These are phyloP conservation scores for Polypedilum pembai DNA, from an alignment of 1,140 invertebrate genomes.

Conservation along the genomic window DNA sequence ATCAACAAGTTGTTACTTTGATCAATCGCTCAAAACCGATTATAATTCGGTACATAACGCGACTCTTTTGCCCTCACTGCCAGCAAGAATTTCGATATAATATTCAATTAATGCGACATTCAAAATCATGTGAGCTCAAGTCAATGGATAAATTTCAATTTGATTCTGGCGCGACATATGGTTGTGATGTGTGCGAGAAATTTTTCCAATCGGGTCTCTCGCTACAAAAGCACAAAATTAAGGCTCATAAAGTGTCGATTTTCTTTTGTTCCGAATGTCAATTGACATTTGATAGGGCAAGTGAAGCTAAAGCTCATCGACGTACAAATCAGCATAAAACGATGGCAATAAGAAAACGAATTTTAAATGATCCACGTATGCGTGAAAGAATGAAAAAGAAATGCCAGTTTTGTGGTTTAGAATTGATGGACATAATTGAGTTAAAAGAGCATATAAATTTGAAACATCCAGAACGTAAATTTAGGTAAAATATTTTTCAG, in stretches of 20 bases:
- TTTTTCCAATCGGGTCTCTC: slow-evolving; percentile 53
- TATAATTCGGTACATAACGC: slow-evolving; percentile 60
- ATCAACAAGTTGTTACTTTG: slow-evolving; percentile 61
- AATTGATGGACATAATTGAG: slow-evolving; percentile 46
- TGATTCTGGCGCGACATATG: slow-evolving; percentile 30
- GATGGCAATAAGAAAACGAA: slow-evolving; percentile 44
- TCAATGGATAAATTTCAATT: slow-evolving; percentile 50
- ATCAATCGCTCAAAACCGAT: slow-evolving; percentile 73
- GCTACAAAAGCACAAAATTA: slow-evolving; percentile 56
- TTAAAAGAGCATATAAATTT: slow-evolving; percentile 58
- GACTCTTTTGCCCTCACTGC: slow-evolving; percentile 56
- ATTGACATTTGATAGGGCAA: slow-evolving; percentile 51
- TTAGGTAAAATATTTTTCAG: slow-evolving; percentile 44
- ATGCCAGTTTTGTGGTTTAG: slow-evolving; percentile 53
- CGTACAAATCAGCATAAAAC: slow-evolving; percentile 54
- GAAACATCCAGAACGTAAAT: slow-evolving; percentile 52
- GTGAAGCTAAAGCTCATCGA: slow-evolving; percentile 60
- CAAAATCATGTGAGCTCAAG: slow-evolving; percentile 41
- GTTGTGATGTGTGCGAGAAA: slow-evolving; percentile 51
- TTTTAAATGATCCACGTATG: slow-evolving; percentile 41
- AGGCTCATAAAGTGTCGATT: slow-evolving; percentile 47
- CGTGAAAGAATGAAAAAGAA: slow-evolving; percentile 44
- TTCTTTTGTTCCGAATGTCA: slow-evolving; percentile 63
- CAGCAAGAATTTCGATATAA: slow-evolving; percentile 58
- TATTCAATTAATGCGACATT: slow-evolving; percentile 58